Conservation (phyloP, 2,888 invertebrate species). For the Dendrolimus houi region DNA sequence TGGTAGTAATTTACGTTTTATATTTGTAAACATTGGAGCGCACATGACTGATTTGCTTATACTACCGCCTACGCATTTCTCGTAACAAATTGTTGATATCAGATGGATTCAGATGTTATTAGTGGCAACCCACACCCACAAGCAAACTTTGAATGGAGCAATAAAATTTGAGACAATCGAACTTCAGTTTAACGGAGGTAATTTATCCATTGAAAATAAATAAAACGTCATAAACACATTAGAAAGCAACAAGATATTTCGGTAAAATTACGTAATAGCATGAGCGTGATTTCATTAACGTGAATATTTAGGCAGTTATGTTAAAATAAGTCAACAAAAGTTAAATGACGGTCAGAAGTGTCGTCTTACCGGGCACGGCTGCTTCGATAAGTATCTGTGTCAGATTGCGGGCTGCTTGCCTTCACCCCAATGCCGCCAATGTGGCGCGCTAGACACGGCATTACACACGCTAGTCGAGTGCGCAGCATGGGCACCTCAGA, state of each 20-base stretch:
- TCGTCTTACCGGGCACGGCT: too few species aligned
- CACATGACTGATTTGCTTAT: constrained; percentile 40
- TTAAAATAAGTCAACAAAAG: too few species aligned
- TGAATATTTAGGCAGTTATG: too few species aligned
- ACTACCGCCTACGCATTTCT: constrained; percentile 25
- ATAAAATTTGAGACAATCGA: neutral
- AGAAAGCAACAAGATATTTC: neutral
- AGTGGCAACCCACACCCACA: neutral
- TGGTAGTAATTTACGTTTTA: constrained; percentile 33
- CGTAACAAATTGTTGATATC: neutral
- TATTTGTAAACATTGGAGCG: constrained; percentile 38
- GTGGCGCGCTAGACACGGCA: too few species aligned
- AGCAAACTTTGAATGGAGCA: neutral
- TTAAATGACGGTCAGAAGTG: too few species aligned
- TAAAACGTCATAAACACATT: neutral
- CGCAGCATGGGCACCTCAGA: too few species aligned
- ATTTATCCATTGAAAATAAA: neutral
- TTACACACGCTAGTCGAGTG: too few species aligned
- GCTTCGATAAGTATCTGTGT: too few species aligned
- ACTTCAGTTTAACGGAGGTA: neutral
- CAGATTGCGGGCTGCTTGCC: too few species aligned
- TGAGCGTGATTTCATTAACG: too few species aligned
- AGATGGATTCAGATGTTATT: neutral
- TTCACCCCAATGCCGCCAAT: too few species aligned
- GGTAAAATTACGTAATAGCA: neutral